Percentiles rank a stretch among this genome's conserved stretches.
Conservation (phyloP, 2,797 vertebrate genomes). For the Sarcoramphus papa region DNA sequence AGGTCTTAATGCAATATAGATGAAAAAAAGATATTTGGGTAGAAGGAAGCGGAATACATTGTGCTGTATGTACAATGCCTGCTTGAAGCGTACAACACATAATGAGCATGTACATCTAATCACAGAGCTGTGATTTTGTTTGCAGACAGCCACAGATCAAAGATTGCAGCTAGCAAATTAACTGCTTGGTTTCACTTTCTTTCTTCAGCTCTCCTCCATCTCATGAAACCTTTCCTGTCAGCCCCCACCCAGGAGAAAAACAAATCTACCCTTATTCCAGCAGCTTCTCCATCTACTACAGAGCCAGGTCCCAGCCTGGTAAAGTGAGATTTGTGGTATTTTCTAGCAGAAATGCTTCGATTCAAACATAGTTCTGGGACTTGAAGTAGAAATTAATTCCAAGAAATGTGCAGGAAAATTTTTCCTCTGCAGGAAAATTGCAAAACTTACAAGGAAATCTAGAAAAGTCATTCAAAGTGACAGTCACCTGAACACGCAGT, state of each 20-base stretch:
- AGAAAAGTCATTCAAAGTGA: neutral
- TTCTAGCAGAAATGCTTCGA: neutral
- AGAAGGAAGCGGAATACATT: constrained; percentile 1
- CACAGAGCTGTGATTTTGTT: constrained; percentile 19
- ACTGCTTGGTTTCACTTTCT: constrained; percentile 48
- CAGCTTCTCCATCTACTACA: neutral
- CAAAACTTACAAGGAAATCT: neutral
- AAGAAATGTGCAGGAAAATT: neutral
- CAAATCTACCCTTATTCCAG: neutral
- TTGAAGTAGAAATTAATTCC: neutral
- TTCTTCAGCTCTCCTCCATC: neutral
- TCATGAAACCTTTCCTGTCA: neutral
- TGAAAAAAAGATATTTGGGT: constrained; percentile 47
- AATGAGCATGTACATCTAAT: constrained; percentile 49
- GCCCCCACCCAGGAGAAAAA: neutral
- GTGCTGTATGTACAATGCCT: constrained; percentile 24
- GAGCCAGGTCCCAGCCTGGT: neutral
- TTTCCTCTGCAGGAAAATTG: neutral
- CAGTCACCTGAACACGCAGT: neutral
- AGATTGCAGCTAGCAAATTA: constrained; percentile 35
- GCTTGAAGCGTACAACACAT: constrained; percentile 14
- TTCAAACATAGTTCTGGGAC: neutral
- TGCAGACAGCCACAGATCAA: constrained; percentile 33
- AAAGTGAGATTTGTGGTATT: neutral
- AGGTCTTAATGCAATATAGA: constrained; percentile 62